A percentile compares a stretch with the other conserved stretches of the same genome.
These are phyloP conservation scores for Protaetia brevitarsis DNA, from an alignment of 1,140 invertebrate species.

Conservation along the genomic window DNA sequence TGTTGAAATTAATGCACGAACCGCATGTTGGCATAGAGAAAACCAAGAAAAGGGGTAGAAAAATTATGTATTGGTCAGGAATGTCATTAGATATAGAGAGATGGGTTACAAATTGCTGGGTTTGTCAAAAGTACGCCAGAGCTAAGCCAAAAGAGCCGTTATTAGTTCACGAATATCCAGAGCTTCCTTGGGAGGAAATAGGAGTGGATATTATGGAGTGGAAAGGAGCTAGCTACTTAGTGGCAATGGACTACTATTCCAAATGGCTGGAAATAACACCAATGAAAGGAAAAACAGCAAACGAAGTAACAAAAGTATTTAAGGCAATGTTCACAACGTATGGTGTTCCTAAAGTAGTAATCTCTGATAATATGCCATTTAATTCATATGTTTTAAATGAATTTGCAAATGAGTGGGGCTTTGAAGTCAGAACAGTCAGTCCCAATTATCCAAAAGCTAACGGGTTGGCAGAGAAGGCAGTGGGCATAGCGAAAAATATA, in stretches of 20 bases:
- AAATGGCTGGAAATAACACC: slow-evolving; percentile 18
- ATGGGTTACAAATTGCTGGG: neutral
- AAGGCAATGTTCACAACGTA: slow-evolving; percentile 36
- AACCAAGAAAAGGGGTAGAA: neutral
- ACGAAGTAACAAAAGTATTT: slow-evolving; percentile 31
- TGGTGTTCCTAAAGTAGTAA: slow-evolving; percentile 37
- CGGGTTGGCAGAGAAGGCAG: slow-evolving; percentile 37
- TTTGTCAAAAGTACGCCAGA: slow-evolving; percentile 1
- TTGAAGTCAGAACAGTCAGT: slow-evolving; percentile 36
- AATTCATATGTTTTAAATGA: slow-evolving; percentile 32
- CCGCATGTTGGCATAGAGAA: slow-evolving; percentile 10
- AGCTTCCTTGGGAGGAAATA: neutral
- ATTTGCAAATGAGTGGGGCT: slow-evolving; percentile 36
- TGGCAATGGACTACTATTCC: slow-evolving; percentile 1
- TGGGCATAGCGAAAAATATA: slow-evolving; percentile 38
- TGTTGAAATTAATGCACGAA: slow-evolving; percentile 17
- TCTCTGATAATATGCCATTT: slow-evolving; percentile 41
- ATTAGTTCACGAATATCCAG: neutral
- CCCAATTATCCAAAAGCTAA: slow-evolving; percentile 40
- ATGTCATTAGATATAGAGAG: neutral
- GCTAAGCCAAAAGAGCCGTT: neutral
- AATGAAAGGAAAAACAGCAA: slow-evolving; percentile 20
- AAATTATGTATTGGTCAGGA: slow-evolving; percentile 16
- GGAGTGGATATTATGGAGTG: slow-evolving; percentile 7
- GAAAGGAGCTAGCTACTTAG: neutral